A percentile compares a stretch with the other conserved stretches of the same genome.
These are phyloP conservation scores for Leucoraja ocellata DNA, from an alignment of 2,797 vertebrate genomes.

Conservation along the genomic window DNA sequence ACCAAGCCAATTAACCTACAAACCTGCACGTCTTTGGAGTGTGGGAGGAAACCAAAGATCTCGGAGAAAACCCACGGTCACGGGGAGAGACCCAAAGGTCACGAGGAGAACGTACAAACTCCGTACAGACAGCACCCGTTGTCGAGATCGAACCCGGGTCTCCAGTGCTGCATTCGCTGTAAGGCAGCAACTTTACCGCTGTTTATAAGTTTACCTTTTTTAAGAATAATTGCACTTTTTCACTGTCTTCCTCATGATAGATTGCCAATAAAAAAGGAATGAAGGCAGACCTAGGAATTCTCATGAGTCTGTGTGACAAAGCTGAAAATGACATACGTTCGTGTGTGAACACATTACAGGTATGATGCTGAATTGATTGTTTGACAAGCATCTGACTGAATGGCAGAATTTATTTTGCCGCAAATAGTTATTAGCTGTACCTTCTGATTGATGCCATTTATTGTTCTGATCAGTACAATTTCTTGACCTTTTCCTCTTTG, in stretches of 20 bases:
- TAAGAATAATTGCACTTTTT: not conserved
- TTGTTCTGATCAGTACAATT: not conserved
- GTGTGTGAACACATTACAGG: slow-evolving; percentile 91
- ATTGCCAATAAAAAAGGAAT: slow-evolving; percentile 72
- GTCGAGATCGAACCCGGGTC: too few relatives aligned
- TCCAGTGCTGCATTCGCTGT: too few relatives aligned
- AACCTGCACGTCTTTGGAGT: too few relatives aligned
- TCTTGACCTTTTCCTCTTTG: not conserved
- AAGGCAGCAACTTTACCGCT: too few relatives aligned
- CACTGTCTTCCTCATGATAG: slow-evolving; percentile 47
- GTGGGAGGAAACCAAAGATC: too few relatives aligned
- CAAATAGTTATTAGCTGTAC: not conserved
- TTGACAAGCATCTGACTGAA: not conserved
- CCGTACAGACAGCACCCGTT: too few relatives aligned
- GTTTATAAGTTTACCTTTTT: not conserved
- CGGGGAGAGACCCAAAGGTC: too few relatives aligned
- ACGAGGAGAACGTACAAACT: too few relatives aligned
- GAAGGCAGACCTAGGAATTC: slow-evolving; percentile 64
- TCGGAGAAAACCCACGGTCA: too few relatives aligned
- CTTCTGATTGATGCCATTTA: not conserved
- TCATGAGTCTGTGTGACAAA: slow-evolving; percentile 82
- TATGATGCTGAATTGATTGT: slow-evolving; percentile 43
- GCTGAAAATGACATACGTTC: slow-evolving; percentile 85
- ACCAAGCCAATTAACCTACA: too few relatives aligned
- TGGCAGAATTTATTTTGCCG: not conserved